Conservation (phyloP, 2,888 invertebrate genomes). For the Troides oblongomaculatus region DNA sequence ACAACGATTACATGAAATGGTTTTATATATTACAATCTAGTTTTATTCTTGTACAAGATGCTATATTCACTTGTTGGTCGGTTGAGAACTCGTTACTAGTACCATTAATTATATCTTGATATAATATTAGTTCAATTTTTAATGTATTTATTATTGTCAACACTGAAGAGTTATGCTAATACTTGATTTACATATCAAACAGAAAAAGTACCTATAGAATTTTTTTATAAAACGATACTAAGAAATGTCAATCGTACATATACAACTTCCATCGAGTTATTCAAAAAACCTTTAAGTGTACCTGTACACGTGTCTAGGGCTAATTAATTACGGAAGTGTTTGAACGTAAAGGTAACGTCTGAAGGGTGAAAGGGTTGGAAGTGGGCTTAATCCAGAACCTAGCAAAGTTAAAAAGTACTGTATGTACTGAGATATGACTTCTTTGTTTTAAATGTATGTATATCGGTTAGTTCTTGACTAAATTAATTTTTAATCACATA, state of each 20-base stretch:
- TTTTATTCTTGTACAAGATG: too few species aligned
- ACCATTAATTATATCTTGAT: too few species aligned
- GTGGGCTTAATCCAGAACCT: neutral
- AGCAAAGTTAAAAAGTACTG: neutral
- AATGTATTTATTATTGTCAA: too few species aligned
- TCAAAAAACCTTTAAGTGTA: neutral
- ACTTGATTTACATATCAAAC: too few species aligned
- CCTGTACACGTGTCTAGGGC: conserved; percentile 1
- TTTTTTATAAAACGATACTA: neutral
- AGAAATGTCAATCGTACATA: neutral
- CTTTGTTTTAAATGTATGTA: neutral
- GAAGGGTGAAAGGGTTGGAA: conserved; percentile 10
- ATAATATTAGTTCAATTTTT: too few species aligned
- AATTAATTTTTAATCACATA: neutral
- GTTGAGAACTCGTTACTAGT: too few species aligned
- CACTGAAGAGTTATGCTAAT: too few species aligned
- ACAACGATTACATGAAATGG: too few species aligned
- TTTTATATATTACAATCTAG: too few species aligned
- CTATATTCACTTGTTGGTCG: too few species aligned
- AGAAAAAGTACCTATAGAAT: neutral
- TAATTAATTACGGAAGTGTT: conserved; percentile 18
- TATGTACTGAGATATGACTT: neutral
- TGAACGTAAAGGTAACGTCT: conserved; percentile 5
- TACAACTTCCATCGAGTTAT: neutral
- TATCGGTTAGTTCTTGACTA: neutral